Evolutionary conservation across 2,888 invertebrate genomes (phyloP), one percentile per base, ranked within the genome.

Genomic region (Dasypogon diadema): DNA sequence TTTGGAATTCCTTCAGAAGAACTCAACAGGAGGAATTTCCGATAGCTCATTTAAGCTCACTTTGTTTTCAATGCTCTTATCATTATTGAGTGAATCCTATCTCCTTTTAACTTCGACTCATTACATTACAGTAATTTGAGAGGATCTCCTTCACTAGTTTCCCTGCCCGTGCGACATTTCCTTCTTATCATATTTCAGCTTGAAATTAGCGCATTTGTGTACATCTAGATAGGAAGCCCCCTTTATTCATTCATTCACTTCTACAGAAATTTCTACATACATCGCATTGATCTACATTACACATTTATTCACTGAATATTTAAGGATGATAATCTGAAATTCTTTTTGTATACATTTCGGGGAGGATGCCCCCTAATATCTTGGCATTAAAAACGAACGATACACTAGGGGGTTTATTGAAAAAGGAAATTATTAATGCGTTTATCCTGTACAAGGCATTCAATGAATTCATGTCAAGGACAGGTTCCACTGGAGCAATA

Each of bases 381-480:
- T 24, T 16, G 10, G 30, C 34, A 70, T 54, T 51, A 26, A 54
- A 58, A 51, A 26, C 30, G 51, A 26, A 54, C 51, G 16, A 14
- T 16, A 73, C 65, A 63, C 63, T 30, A 22, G 48, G 24, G 21
- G 42, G 54, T 65, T 76, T 65, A 73, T 73, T 74, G 72, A 76
- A 76, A 74, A 65, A 73, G 73, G 65, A 65, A 76, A 76, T 76
- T 76, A 76, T 76, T 76, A 76, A 76, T 76, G 65, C 55, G 48
- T 74, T 74, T 46, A 76, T 76, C 60, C 73, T 63, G 58, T 54
- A 63, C 42, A 63, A 54, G 76, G 54, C 63, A 54, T 76, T 73
- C 55, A 42, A 65, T 74, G 65, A 76, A 76, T 76, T 18, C 72
- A 76, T 76, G 65, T 54, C 56, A 73, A 76, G 76, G 65, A 70